Evolutionary conservation across 2,797 vertebrate species (phyloP), one percentile per base, ranked within the genome.

Genomic region (Hypotaenidia philippensis): DNA sequence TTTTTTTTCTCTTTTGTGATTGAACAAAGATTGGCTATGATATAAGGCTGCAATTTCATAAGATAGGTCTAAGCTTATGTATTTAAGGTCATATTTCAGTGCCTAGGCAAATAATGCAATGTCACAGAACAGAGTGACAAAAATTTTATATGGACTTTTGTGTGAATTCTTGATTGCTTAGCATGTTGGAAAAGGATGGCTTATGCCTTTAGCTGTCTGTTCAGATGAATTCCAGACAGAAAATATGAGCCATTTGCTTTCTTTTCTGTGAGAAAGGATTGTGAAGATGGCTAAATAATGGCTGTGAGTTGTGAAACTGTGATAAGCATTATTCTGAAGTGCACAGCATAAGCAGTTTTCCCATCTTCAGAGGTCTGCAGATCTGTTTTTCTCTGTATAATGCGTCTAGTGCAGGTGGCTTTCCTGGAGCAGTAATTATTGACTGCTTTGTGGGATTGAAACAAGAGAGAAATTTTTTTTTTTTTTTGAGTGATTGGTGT

Each of bases 111-210:
- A 90, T 82, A 78, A 38, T 14, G 20, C 4, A 11, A 2, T 41
- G 13, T 53, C 31, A 57, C 68, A 38, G 27, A 70, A 36, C 23
- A 65, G 22, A 74, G 11, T 56, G 32, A 60, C 13, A 50, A 80
- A 29, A 77, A 71, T 87, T 86, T 92, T 6, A 9, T 72, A 70
- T 25, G 79, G 86, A 80, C 29, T 70, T 89, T 13, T 70, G 4
- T 74, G 55, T 82, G 86, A 89, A 84, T 90, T 90, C 70, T 72
- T 87, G 83, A 79, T 89, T 84, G 63, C 70, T 89, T 79, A 77
- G 63, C 86, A 53, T 34, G 84, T 95, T 84, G 52, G 38, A 53
- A 95, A 59, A 74, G 63, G 6, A 23, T 40, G 22, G 8, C 12
- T 86, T 86, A 13, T 63, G 55, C 29, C 36, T 82, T 90, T 75